A percentile compares a stretch with the other conserved stretches of the same genome.
phyloP scores from a whole-genome alignment of 2,797 vertebrate species.

The Bradypus variegatus region DNA sequence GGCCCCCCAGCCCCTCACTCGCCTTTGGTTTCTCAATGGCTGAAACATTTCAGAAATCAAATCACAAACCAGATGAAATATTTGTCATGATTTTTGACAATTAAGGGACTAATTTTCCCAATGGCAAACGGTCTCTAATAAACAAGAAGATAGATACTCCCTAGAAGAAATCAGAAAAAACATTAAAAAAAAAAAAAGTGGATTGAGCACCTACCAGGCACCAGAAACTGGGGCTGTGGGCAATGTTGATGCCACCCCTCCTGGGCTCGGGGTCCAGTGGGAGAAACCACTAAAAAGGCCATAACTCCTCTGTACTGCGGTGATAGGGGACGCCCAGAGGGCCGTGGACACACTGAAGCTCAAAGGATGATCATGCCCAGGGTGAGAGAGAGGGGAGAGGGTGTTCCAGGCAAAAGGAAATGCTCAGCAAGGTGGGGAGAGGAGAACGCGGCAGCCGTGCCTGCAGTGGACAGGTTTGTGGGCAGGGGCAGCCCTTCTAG shows the following conservation, averaged over 20 bases:
- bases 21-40: not conserved
- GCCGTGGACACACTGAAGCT: not conserved
- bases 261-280: not conserved
- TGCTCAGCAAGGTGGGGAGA: not conserved
- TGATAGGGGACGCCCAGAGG: not conserved
- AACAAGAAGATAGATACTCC: not conserved
- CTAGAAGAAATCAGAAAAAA: not conserved
- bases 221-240: not conserved
- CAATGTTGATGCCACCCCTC: not conserved
- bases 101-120: not conserved
- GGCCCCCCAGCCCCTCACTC: not conserved
- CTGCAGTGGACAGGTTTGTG: not conserved
- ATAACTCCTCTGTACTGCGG: rapidly evolving
- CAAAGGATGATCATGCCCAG: not conserved
- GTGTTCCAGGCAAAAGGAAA: not conserved
- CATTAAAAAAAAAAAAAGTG: not conserved
- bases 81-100: not conserved
- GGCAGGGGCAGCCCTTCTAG: not conserved
- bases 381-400: not conserved
- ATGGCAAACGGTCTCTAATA: not conserved
- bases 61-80: not conserved
- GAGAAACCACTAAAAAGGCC: not conserved
- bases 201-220: not conserved
- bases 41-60: conserved; percentile 7
- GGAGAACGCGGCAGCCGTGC: rapidly evolving